Conservation (phyloP, 2,113 vertebrate species). For the Nannobrachium achirus region DNA sequence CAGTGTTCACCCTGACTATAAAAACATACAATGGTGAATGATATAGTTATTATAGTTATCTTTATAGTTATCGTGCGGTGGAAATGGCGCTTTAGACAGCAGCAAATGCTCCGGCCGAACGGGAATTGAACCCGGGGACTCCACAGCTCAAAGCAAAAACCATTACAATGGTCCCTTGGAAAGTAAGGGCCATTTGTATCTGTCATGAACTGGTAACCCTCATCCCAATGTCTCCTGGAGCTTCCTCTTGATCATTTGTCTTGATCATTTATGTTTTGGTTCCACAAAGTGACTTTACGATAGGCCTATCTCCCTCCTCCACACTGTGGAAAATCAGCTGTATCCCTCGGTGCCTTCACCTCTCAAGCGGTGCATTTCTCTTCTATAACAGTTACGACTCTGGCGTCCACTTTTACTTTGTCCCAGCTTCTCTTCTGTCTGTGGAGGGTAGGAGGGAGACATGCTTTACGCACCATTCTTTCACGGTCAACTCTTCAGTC, state of each 20-base stretch:
- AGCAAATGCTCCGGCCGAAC: conserved; percentile 6
- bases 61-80: too few relatives aligned
- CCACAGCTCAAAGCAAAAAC: conserved; percentile 9
- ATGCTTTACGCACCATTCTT: conserved; percentile 16
- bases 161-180: neutral
- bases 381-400: conserved; percentile 52
- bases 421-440: conserved; percentile 18
- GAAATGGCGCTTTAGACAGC: neutral
- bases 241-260: neutral
- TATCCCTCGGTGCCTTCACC: conserved; percentile 39
- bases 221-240: neutral
- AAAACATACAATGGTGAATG: too few relatives aligned
- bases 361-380: conserved; percentile 35
- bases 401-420: conserved; percentile 29
- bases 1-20: too few relatives aligned
- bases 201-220: neutral
- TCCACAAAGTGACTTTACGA: conserved; percentile 25
- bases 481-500: neutral
- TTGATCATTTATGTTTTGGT: conserved; percentile 42
- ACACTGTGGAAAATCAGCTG: conserved; percentile 33
- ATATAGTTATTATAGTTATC: too few relatives aligned
- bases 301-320: conserved; percentile 41
- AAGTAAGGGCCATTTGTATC: neutral
- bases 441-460: conserved; percentile 11
- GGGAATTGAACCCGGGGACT: too few relatives aligned